Evolutionary conservation across 2,113 vertebrate genomes (phyloP).

Genomic region (Grus americana): DNA sequence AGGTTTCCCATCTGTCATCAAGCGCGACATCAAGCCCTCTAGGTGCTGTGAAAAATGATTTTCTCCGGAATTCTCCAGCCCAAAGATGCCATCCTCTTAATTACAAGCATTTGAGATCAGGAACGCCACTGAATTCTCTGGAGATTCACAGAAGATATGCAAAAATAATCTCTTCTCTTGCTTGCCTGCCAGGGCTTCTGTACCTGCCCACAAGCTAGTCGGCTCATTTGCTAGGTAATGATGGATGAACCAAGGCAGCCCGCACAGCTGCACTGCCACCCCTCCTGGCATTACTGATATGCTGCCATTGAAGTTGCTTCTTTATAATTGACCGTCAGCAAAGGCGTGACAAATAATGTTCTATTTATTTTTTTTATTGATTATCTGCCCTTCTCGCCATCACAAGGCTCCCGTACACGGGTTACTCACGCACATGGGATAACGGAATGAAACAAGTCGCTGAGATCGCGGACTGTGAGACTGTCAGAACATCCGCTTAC

Average conservation of each 20-base stretch:
- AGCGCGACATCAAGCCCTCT: constrained; percentile 45
- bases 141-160: constrained; percentile 53
- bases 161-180: constrained; percentile 60
- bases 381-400: background rate
- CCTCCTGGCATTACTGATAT: background rate
- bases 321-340: background rate
- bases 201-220: constrained; percentile 56
- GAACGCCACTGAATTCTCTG: constrained; percentile 54
- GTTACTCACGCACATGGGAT: background rate
- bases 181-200: constrained; percentile 51
- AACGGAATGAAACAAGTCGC: background rate
- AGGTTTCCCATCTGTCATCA: constrained; percentile 58
- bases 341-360: background rate
- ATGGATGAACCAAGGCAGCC: background rate
- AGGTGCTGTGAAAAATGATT: constrained; percentile 60
- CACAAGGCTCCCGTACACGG: background rate
- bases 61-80: constrained; percentile 44
- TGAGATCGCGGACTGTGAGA: background rate
- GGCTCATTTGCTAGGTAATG: constrained; percentile 49
- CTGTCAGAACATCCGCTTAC: background rate
- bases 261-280: background rate
- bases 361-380: background rate
- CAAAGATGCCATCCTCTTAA: constrained; percentile 70
- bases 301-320: background rate
- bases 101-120: constrained; percentile 68